These are phyloP conservation scores for Damaliscus lunatus DNA, from an alignment of 2,113 vertebrate genomes.

Conservation along the genomic window DNA sequence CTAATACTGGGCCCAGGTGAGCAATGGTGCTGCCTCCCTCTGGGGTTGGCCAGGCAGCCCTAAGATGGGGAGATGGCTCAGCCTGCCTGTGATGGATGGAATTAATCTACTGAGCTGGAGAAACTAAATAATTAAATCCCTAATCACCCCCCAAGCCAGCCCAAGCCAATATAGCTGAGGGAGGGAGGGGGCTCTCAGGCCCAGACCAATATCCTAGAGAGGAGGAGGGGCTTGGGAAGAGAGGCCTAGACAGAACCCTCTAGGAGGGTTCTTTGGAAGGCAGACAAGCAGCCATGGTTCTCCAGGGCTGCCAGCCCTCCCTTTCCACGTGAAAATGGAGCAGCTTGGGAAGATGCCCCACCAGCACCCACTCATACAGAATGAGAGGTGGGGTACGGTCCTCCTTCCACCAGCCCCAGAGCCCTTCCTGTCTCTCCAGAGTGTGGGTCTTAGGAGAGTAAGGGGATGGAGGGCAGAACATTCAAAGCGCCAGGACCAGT, in stretches of 20 bases:
- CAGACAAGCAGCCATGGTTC: background rate
- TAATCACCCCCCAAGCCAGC: slow-evolving; percentile 75
- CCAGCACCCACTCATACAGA: background rate
- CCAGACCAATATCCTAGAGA: slow-evolving; percentile 69
- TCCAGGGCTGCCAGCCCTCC: background rate
- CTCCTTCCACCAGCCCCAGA: background rate
- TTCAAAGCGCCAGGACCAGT: background rate
- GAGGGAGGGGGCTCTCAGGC: slow-evolving; percentile 67
- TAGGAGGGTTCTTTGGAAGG: background rate
- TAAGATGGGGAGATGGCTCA: slow-evolving; percentile 54
- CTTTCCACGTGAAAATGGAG: background rate
- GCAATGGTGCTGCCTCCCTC: slow-evolving; percentile 50
- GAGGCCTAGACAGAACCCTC: background rate
- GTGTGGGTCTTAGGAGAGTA: background rate
- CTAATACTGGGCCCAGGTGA: slow-evolving; percentile 64
- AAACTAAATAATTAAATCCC: slow-evolving; percentile 79
- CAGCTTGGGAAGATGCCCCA: background rate
- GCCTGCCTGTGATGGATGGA: slow-evolving; percentile 75
- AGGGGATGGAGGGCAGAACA: background rate
- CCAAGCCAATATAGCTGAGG: slow-evolving; percentile 71
- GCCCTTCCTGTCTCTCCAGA: background rate
- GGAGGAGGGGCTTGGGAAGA: slow-evolving; percentile 30
- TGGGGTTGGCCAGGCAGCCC: slow-evolving; percentile 65
- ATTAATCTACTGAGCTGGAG: slow-evolving; percentile 76
- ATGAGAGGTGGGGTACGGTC: background rate